phyloP scores from a whole-genome alignment of 1,140 invertebrate species.

The Aphaenogaster ashmeadi region DNA sequence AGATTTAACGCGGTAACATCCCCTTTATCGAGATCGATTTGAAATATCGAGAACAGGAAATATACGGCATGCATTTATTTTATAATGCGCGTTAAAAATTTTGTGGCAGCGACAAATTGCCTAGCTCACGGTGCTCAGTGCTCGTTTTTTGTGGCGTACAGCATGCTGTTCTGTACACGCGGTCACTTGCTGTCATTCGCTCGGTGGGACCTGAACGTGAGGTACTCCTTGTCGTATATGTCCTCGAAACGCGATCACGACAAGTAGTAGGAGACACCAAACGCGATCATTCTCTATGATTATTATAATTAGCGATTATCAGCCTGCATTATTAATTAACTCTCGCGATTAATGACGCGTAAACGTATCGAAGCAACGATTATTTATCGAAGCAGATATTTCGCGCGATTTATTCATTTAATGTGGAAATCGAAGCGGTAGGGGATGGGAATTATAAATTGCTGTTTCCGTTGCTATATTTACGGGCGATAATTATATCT shows the following conservation, averaged over 20 bases:
- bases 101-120: not conserved
- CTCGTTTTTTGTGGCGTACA: not conserved
- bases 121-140: not conserved
- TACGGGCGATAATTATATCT: conserved; percentile 8
- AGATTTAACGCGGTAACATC: not conserved
- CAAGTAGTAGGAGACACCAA: not conserved
- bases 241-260: not conserved
- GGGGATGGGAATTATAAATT: conserved; percentile 23
- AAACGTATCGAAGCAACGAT: conserved; percentile 34
- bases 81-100: conserved; percentile 11
- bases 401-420: conserved; percentile 27
- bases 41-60: not conserved
- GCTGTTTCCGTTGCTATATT: not conserved
- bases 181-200: conserved; percentile 14
- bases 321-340: conserved; percentile 29
- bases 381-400: conserved; percentile 40
- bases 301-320: conserved; percentile 35
- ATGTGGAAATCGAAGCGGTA: conserved; percentile 10
- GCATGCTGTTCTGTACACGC: not conserved
- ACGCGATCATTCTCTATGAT: conserved; percentile 9
- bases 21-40: not conserved
- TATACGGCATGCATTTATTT: not conserved
- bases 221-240: not conserved
- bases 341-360: conserved; percentile 30
- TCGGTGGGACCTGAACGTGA: not conserved